phyloP scores from a whole-genome alignment of 2,113 vertebrate genomes.

The Circaetus gallicus region DNA sequence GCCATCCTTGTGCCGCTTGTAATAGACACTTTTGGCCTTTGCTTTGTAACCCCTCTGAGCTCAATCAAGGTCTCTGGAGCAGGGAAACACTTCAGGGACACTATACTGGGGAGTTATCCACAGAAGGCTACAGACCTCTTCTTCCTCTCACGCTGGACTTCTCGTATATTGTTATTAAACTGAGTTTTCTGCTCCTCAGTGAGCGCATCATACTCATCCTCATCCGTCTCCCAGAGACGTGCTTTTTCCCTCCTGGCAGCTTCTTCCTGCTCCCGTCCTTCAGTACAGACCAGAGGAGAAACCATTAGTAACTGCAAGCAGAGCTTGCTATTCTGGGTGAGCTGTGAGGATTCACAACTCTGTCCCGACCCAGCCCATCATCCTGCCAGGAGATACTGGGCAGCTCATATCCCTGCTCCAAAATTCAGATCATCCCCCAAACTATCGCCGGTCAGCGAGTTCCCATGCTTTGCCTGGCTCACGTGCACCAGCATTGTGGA shows the following conservation, averaged over 20 bases:
- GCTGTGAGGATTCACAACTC: neutral
- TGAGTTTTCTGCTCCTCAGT: constrained; percentile 69
- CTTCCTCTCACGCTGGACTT: constrained; percentile 58
- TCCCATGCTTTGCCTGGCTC: neutral
- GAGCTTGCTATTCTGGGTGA: neutral
- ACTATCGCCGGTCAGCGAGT: accelerated
- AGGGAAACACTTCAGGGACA: neutral
- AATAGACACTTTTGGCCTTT: neutral
- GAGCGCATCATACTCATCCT: constrained; percentile 81
- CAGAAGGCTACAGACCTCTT: constrained; percentile 65
- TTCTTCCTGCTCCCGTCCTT: constrained; percentile 67
- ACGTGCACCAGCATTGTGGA: accelerated
- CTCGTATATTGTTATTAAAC: constrained; percentile 49
- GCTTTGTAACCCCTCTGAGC: neutral
- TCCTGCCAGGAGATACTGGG: neutral
- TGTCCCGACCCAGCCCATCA: neutral
- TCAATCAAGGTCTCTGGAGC: neutral
- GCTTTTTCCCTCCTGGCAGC: constrained; percentile 45
- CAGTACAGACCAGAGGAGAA: neutral
- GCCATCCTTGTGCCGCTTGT: too few species aligned
- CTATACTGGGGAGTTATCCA: neutral
- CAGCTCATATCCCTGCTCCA: neutral
- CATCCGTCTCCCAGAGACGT: constrained; percentile 73
- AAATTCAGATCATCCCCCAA: neutral
- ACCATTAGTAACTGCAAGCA: neutral